These are phyloP conservation scores for Illadopsis cleaveri DNA, from an alignment of 2,113 vertebrate species.

Conservation along the genomic window DNA sequence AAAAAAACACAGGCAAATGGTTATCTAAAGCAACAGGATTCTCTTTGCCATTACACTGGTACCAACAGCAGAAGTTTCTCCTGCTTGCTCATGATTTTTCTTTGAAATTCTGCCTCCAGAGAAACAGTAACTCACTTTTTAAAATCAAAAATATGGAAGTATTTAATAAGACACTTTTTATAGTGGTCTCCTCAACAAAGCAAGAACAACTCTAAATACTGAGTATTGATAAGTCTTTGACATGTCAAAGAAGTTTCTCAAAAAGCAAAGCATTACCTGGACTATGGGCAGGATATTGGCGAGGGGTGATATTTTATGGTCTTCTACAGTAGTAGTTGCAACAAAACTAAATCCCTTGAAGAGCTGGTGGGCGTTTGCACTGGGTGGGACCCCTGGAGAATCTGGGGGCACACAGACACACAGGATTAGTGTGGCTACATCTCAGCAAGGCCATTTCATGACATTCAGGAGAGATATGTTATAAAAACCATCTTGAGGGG, in stretches of 20 bases:
- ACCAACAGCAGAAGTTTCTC: background rate
- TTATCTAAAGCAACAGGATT: background rate
- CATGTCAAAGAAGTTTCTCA: background rate
- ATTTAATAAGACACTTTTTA: background rate
- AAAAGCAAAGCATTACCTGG: conserved; percentile 78
- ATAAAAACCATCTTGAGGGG: background rate
- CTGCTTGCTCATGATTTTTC: background rate
- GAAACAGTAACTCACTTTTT: background rate
- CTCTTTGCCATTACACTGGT: background rate
- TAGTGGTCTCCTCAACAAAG: background rate
- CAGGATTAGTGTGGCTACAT: conserved; percentile 3
- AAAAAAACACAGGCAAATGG: background rate
- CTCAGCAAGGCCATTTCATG: background rate
- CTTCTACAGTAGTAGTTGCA: conserved; percentile 87
- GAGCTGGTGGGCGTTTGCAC: conserved; percentile 96
- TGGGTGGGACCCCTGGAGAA: conserved; percentile 96
- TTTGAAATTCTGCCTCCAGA: background rate
- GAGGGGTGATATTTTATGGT: conserved; percentile 87
- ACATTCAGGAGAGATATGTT: background rate
- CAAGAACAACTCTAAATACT: background rate
- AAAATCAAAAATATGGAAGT: background rate
- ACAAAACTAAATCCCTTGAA: conserved; percentile 99
- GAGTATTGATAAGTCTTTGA: background rate
- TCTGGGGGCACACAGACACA: conserved; percentile 75
- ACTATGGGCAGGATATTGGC: conserved; percentile 90